Evolutionary conservation across 1,140 invertebrate species (phyloP).

Genomic region (Drosophila simulans): DNA sequence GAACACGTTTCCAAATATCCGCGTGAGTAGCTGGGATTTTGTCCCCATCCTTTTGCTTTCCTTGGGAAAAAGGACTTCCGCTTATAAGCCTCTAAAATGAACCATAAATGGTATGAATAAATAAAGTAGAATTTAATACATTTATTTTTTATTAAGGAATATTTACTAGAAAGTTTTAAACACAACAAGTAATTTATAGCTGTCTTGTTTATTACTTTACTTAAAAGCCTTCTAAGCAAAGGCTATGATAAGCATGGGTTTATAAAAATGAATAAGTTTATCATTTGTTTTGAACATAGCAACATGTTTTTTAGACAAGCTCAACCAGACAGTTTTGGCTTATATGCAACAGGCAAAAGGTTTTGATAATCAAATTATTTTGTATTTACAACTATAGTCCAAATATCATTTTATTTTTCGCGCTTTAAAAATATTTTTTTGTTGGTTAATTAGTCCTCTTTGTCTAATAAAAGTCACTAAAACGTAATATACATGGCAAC

Average conservation of each 20-base stretch:
- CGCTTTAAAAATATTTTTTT: conserved; percentile 8
- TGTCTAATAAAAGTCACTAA: conserved; percentile 15
- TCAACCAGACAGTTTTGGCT: too few relatives aligned
- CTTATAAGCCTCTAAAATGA: not conserved
- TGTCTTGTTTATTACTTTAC: too few relatives aligned
- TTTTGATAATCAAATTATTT: conserved; percentile 1
- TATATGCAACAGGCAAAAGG: too few relatives aligned
- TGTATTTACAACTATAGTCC: conserved; percentile 6
- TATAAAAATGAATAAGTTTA: not conserved
- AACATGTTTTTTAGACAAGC: not conserved
- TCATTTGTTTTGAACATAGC: not conserved
- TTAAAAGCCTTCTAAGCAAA: too few relatives aligned
- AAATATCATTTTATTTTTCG: conserved; percentile 1
- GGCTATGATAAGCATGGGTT: not conserved
- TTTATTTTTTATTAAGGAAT: not conserved
- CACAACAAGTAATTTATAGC: too few relatives aligned
- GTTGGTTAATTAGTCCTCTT: conserved; percentile 16
- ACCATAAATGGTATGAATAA: not conserved
- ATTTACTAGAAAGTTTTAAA: too few relatives aligned
- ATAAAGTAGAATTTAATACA: not conserved
- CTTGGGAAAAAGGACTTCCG: not conserved
- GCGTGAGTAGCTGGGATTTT: conserved; percentile 79
- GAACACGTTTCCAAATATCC: conserved; percentile 84
- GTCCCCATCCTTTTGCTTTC: not conserved
- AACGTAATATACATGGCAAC: conserved; percentile 3